phyloP scores from a whole-genome alignment of 2,888 invertebrate species.

The Pachydiplax longipennis region DNA sequence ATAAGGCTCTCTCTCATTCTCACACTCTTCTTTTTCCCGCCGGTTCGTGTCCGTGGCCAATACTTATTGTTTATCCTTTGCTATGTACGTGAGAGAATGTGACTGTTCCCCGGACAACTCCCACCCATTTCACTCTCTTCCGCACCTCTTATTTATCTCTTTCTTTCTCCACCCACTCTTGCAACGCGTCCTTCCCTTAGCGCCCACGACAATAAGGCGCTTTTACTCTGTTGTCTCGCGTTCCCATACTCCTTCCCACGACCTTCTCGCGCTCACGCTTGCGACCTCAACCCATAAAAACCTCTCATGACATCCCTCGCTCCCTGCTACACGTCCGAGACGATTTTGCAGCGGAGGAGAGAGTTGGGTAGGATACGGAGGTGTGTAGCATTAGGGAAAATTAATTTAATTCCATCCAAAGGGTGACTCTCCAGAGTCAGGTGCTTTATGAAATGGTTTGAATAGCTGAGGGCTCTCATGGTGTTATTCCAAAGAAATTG shows the following conservation, averaged over 20 bases:
- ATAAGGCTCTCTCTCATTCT: not conserved
- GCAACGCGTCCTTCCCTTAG: not conserved
- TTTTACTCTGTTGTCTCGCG: not conserved
- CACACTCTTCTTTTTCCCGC: not conserved
- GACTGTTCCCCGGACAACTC: not conserved
- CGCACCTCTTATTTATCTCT: not conserved
- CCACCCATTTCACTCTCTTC: not conserved
- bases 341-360: not conserved
- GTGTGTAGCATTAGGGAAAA: not conserved
- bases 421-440: too few relatives aligned
- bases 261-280: not conserved
- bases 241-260: not conserved
- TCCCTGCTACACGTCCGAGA: not conserved
- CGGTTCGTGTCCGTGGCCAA: not conserved
- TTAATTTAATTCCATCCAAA: not conserved
- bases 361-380: not conserved
- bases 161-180: not conserved
- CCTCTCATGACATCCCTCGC: not conserved
- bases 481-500: too few relatives aligned
- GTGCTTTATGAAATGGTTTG: too few relatives aligned
- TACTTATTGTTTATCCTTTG: not conserved
- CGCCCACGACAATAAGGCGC: not conserved
- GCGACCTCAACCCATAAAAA: constrained; percentile 1
- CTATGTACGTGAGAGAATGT: not conserved
- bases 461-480: too few relatives aligned